phyloP scores from a whole-genome alignment of 53 echinoderm and acorn worm species.

The Temnopleurus reevesii region DNA sequence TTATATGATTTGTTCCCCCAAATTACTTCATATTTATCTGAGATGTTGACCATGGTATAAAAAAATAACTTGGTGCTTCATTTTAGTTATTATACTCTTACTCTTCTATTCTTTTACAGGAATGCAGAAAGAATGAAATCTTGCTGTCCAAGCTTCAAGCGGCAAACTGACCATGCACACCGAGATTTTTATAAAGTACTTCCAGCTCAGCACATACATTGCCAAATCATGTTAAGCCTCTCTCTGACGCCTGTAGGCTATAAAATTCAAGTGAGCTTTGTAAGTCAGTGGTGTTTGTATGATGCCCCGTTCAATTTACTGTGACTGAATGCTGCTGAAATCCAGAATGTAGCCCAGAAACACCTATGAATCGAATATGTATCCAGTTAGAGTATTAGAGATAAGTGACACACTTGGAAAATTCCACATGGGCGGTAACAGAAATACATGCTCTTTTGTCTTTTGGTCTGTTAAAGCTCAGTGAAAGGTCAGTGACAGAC shows the following conservation, averaged over 20 bases:
- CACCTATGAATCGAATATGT: not conserved
- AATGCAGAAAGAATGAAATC: constrained; percentile 95
- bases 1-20: too few species aligned
- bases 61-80: too few species aligned
- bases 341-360: too few species aligned
- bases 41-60: too few species aligned
- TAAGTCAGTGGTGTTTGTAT: not conserved
- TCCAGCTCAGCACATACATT: constrained; percentile 10
- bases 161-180: constrained; percentile 28
- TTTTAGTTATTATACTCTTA: not conserved
- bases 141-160: constrained; percentile 75
- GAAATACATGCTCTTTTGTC: too few species aligned
- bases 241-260: not conserved
- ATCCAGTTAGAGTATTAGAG: too few species aligned
- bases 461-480: too few species aligned
- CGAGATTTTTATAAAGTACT: not conserved
- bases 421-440: too few species aligned
- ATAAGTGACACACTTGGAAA: too few species aligned
- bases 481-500: too few species aligned
- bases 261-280: not conserved
- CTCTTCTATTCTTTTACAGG: constrained; percentile 64
- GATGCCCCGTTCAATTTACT: too few species aligned
- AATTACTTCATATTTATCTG: too few species aligned
- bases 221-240: not conserved
- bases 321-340: not conserved